Evolutionary conservation across 2,113 vertebrate genomes (phyloP).

Genomic region (Plestiodon gilberti): DNA sequence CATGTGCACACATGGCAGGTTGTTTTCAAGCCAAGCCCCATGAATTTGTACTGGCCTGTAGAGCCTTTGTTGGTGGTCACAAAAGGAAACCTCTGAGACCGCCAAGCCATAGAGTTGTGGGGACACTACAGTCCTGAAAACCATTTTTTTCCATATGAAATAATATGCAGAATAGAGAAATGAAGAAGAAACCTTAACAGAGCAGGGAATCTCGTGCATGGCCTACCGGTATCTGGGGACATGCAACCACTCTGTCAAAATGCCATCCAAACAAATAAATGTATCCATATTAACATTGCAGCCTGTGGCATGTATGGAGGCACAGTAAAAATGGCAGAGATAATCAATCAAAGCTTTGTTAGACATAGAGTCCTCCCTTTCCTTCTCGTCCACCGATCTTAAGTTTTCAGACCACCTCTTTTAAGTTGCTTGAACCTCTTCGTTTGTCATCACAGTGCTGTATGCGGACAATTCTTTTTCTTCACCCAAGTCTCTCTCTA

Average conservation of each 20-base stretch:
- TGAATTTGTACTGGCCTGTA: not conserved
- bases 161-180: slow-evolving; percentile 16
- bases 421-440: slow-evolving; percentile 73
- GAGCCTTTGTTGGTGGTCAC: slow-evolving; percentile 38
- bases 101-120: not conserved
- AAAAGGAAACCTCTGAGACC: slow-evolving; percentile 15
- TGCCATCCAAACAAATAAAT: slow-evolving; percentile 58
- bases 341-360: slow-evolving; percentile 63
- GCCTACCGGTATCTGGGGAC: slow-evolving; percentile 1
- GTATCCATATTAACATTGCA: slow-evolving; percentile 55
- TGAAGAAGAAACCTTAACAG: not conserved
- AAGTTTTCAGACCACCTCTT: slow-evolving; percentile 45
- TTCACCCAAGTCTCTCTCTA: slow-evolving; percentile 73
- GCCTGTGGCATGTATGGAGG: slow-evolving; percentile 69
- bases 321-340: slow-evolving; percentile 69
- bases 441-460: slow-evolving; percentile 70
- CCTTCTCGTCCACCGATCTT: slow-evolving; percentile 65
- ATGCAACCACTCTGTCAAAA: slow-evolving; percentile 30
- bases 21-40: slow-evolving; percentile 27
- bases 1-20: not conserved
- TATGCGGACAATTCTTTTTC: slow-evolving; percentile 74
- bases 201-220: not conserved
- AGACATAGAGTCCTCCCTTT: slow-evolving; percentile 73
- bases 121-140: not conserved
- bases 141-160: not conserved